Conservation (phyloP, 2,888 invertebrate genomes). For the Osmoderma eremita region DNA sequence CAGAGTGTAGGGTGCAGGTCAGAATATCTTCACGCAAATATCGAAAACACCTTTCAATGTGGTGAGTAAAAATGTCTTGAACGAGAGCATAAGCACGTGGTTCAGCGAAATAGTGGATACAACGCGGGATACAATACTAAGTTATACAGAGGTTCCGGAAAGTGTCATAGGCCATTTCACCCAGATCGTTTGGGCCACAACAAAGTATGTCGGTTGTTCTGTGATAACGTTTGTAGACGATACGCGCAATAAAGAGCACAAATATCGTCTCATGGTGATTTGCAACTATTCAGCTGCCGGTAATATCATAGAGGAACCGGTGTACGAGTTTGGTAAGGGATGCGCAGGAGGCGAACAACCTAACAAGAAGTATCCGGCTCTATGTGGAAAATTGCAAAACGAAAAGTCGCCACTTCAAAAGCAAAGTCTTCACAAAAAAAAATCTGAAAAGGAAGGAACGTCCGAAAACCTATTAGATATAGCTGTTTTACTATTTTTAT, state of each 20-base stretch:
- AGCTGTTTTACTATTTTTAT: too few species aligned
- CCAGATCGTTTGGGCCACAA: background rate
- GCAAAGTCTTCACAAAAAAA: too few species aligned
- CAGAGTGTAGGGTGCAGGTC: background rate
- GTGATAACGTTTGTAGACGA: background rate
- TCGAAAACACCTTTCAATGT: background rate
- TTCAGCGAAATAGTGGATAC: background rate
- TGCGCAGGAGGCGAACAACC: background rate
- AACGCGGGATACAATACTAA: background rate
- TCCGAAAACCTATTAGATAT: too few species aligned
- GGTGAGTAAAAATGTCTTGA: background rate
- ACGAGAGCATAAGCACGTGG: background rate
- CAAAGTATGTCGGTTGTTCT: background rate
- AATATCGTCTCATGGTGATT: background rate
- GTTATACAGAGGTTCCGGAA: background rate
- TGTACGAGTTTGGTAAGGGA: background rate
- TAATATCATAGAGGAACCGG: background rate
- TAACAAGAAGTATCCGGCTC: background rate
- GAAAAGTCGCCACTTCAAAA: too few species aligned
- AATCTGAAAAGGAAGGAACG: too few species aligned
- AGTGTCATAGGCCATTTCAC: background rate
- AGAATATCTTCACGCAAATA: background rate
- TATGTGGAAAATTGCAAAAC: background rate
- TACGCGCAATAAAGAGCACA: too few species aligned
- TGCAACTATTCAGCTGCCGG: constrained; percentile 1